phyloP scores from a whole-genome alignment of 1,140 invertebrate species.

The Solenopsis invicta region DNA sequence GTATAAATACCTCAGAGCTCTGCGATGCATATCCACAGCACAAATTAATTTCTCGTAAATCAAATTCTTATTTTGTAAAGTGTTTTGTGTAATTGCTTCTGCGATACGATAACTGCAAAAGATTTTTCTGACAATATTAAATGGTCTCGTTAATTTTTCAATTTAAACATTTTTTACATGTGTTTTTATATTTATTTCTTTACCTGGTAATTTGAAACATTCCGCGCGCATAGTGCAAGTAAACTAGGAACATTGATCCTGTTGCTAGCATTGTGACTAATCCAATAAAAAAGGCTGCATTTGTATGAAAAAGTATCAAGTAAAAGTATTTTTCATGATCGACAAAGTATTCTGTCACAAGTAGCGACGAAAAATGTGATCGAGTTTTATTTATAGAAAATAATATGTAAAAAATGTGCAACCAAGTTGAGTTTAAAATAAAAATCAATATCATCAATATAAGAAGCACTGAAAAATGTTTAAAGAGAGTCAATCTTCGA shows the following conservation, averaged over 20 bases:
- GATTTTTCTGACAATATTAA: neutral
- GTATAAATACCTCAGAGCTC: neutral
- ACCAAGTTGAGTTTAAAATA: neutral
- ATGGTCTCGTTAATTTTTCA: neutral
- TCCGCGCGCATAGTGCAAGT: too few relatives aligned
- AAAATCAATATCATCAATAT: too few relatives aligned
- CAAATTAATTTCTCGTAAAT: too few relatives aligned
- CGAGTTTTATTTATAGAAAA: neutral
- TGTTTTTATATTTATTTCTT: too few relatives aligned
- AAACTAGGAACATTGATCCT: too few relatives aligned
- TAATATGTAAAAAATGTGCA: neutral
- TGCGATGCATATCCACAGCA: too few relatives aligned
- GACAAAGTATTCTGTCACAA: neutral
- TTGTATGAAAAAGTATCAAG: too few relatives aligned
- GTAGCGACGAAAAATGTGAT: neutral
- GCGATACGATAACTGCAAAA: slow-evolving; percentile 19
- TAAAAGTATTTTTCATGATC: too few relatives aligned
- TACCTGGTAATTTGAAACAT: too few relatives aligned
- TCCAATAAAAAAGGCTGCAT: too few relatives aligned
- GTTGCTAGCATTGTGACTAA: too few relatives aligned
- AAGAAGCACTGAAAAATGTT: neutral
- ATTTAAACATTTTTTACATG: neutral
- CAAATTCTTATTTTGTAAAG: too few relatives aligned
- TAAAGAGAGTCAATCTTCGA: neutral
- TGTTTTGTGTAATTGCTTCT: neutral